Evolutionary conservation across 2,797 vertebrate genomes (phyloP), one percentile per base, ranked within the genome.

Genomic region (Pangasius krempfi): DNA sequence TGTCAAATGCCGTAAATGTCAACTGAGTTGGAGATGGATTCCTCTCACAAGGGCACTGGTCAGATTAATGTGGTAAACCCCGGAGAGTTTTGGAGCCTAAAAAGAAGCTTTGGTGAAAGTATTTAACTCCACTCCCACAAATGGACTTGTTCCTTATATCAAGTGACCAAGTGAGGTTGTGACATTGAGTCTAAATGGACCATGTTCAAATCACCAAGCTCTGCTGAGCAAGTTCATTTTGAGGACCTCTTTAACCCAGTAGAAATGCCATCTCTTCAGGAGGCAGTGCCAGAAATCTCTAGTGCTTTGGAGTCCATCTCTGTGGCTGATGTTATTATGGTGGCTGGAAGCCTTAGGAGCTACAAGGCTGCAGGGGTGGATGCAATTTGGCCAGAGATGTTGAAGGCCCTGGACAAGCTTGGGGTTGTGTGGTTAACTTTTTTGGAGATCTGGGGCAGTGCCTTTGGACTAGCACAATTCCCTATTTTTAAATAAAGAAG

Each of bases 341-440:
- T 80, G 56, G 56, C 47, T 82, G 4, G 40, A 64, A 82, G 44
- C 3, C 22, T 1, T 13, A 62, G 80, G 33, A n/a, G 13, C 50
- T 84, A 27, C 6, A 85, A 37, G 30, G 13, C 27, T 85, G 30
- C 18, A 52, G 9, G 66, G 10, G 10, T 56, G 50, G 20, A 56
- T 66, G 62, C 10, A 12, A 56, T 52, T 56, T 33, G 44, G 58
- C 73, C 30, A 10, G 58, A 52, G 76, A 78, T 66, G 25, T 64
- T 78, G 33, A 66, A 70, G 20, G 18, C 60, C 7, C 44, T 25
- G 44, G 30, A 80, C 72, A 86, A 78, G 25, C n/a, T 66, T 66
- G 50, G 27, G 84, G 68, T 73, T 73, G 20, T 85, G 84, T 73
- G 84, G 66, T 72, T 72, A 70, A 52, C 27, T 14, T 70, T 70